These are phyloP conservation scores for Volucella bombylans DNA, from an alignment of 2,888 invertebrate genomes.

Conservation along the genomic window DNA sequence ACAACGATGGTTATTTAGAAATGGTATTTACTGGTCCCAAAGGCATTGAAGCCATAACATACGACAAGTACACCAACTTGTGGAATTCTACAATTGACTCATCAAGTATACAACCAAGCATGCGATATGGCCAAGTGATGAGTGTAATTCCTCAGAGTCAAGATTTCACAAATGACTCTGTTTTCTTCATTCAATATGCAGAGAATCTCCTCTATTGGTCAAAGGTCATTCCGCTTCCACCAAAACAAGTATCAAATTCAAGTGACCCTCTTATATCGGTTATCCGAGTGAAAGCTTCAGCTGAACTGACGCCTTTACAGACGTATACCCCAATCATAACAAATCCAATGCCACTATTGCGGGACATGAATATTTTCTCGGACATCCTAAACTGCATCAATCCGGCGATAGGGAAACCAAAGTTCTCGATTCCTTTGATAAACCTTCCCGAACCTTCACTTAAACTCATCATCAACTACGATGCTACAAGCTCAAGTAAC, in stretches of 20 bases:
- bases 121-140: conserved; percentile 32
- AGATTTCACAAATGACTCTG: not conserved
- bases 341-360: not conserved
- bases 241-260: no score
- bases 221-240: not conserved
- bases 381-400: conserved; percentile 14
- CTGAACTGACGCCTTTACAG: conserved; percentile 1
- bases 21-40: conserved; percentile 43
- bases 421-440: conserved; percentile 27
- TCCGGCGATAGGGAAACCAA: conserved; percentile 21
- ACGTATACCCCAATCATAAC: not conserved
- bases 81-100: conserved; percentile 10
- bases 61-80: not conserved
- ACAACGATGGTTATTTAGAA: conserved; percentile 18
- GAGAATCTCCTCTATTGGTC: conserved; percentile 1
- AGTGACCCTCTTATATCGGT: no score
- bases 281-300: not conserved
- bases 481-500: not conserved
- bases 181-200: not conserved
- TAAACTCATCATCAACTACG: conserved; percentile 31
- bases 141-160: not conserved
- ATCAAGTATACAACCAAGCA: conserved; percentile 7
- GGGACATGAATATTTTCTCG: conserved; percentile 38
- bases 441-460: conserved; percentile 14
- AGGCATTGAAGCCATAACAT: conserved; percentile 23